These are phyloP conservation scores for Dryoscopus gambensis DNA, from an alignment of 2,113 vertebrate genomes.

Conservation along the genomic window DNA sequence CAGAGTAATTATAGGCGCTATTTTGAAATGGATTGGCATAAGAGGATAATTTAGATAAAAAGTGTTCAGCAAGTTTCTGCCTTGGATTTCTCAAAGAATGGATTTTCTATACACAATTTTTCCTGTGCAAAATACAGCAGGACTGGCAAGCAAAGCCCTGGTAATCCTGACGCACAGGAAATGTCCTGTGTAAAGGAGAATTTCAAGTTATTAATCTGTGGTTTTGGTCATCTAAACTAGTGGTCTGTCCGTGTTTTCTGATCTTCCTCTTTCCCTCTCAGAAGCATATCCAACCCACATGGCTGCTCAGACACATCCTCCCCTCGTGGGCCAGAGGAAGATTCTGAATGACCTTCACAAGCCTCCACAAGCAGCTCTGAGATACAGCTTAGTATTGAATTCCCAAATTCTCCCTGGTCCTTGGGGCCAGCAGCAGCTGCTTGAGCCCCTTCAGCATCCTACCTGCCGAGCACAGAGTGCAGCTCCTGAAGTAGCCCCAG, in stretches of 20 bases:
- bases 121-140: background rate
- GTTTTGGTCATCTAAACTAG: background rate
- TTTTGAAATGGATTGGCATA: background rate
- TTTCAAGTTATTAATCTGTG: background rate
- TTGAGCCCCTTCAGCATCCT: background rate
- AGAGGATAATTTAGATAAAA: background rate
- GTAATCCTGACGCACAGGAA: background rate
- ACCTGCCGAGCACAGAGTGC: background rate
- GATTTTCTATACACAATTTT: background rate
- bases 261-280: background rate
- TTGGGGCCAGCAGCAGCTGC: background rate
- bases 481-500: background rate
- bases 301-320: background rate
- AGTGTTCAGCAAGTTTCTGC: background rate
- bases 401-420: background rate
- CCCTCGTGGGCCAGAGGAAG: background rate
- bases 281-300: fast-evolving
- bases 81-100: background rate
- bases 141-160: background rate
- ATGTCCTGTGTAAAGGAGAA: background rate
- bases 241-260: background rate
- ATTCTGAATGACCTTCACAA: background rate
- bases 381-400: background rate
- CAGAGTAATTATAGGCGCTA: background rate
- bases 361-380: background rate